A percentile compares a stretch with the other conserved stretches of the same genome.
phyloP scores from a whole-genome alignment of 2,797 vertebrate species.

The Poeciliopsis gracilis region DNA sequence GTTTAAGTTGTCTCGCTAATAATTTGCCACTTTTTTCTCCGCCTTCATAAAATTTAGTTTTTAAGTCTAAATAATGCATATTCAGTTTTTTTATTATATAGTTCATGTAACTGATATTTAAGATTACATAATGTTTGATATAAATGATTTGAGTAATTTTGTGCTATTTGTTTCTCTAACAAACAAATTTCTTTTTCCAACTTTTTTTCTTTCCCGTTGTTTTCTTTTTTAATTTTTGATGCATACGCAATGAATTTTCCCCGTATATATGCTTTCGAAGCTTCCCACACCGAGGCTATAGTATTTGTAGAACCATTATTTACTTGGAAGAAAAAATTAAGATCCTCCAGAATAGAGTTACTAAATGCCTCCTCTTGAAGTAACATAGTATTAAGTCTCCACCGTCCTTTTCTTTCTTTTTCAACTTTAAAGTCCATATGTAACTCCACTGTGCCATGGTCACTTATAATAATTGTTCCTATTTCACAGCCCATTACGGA shows the following conservation, averaged over 20 bases:
- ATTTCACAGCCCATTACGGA: slow-evolving; percentile 17
- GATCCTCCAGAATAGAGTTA: too few relatives aligned
- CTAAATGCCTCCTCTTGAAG: too few relatives aligned
- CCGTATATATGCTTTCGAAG: background rate
- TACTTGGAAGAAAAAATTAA: background rate
- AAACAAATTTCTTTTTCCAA: background rate
- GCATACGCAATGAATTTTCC: background rate
- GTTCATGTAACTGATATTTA: slow-evolving; percentile 9
- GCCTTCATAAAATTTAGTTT: background rate
- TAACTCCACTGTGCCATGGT: background rate
- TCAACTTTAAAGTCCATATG: background rate
- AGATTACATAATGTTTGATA: background rate
- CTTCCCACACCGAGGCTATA: background rate
- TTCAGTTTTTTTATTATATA: slow-evolving; percentile 3
- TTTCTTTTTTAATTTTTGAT: slow-evolving; percentile 4
- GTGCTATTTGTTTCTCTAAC: background rate
- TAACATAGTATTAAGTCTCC: too few relatives aligned
- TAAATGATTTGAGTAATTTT: background rate
- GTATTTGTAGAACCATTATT: background rate
- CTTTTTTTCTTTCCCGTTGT: background rate
- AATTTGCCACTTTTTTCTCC: background rate
- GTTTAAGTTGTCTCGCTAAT: background rate
- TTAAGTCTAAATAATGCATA: slow-evolving; percentile 5
- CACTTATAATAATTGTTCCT: slow-evolving; percentile 15
- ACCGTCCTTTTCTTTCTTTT: too few relatives aligned